Evolutionary conservation across 1,140 invertebrate genomes (phyloP), one percentile per base, ranked within the genome.

Genomic region (Ephestia elutella): DNA sequence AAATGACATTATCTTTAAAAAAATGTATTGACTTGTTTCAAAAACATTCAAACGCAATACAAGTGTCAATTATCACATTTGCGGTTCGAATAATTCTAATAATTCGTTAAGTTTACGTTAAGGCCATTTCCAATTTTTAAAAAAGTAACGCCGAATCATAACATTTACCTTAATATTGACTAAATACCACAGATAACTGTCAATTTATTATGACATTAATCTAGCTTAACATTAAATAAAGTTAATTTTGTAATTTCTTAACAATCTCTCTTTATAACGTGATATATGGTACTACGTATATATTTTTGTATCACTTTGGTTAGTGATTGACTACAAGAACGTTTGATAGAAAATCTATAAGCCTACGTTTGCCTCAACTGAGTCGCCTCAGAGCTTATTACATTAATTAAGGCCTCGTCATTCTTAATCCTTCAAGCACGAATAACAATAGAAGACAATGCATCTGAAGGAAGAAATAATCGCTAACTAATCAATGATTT

Each of bases 241-340:
- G 15, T n/a, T 15, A 44, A 15, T 44, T 15, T 44, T 44, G 32
- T 44, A 15, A 44, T 44, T 44, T 44, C 38, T 15, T 44, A 44
- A 44, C 38, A 44, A 44, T 44, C 38, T n/a, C 13, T 44, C 38
- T 4, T 17, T 44, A 15, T 3, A 5, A 44, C 38, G 38, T 44
- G 38, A 44, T 44, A 44, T 44, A 44, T 44, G 15, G 13, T 44
- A 15, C 13, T 44, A 44, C n/a, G 10, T 44, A 15, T 44, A 44
- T 44, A 15, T 44, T 44, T 44, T 44, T 44, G 38, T 44, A 44
- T 44, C 38, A 44, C 38, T 44, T 44, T 44, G 38, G 38, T 44
- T 44, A 44, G 38, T 44, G 38, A 44, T 2, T 44, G 38, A 44
- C 38, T 44, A 44, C 38, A 44, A 15, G 15, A 44, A 44, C 38